Evolutionary conservation across 2,888 invertebrate species (phyloP).

Genomic region (Sesia bembeciformis): DNA sequence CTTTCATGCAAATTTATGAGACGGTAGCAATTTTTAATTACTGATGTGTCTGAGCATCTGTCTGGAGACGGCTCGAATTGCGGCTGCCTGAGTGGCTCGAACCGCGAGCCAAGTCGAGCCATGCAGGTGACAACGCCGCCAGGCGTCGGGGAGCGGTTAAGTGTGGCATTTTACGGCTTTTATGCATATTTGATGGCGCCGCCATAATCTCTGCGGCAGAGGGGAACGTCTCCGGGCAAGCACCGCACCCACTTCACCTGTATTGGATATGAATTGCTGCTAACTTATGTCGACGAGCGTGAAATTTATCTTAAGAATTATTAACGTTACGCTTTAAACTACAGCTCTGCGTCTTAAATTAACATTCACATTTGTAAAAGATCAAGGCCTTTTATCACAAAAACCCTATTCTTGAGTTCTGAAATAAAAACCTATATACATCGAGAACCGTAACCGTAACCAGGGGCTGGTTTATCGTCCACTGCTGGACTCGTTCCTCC

Average conservation of each 20-base stretch:
- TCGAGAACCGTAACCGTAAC: no score
- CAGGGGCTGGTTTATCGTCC: no score
- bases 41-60: constrained; percentile 59
- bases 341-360: no score
- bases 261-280: constrained; percentile 46
- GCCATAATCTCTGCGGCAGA: constrained; percentile 67
- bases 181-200: constrained; percentile 74
- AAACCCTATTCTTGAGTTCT: no score
- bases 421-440: no score
- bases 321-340: not conserved
- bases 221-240: constrained; percentile 13
- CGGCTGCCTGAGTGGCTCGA: constrained; percentile 9
- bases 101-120: constrained; percentile 8
- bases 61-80: constrained; percentile 34
- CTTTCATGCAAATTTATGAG: constrained; percentile 50
- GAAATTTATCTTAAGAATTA: not conserved
- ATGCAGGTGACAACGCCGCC: constrained; percentile 54
- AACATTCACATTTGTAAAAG: no score
- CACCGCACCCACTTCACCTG: constrained; percentile 26
- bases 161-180: constrained; percentile 73
- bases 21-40: constrained; percentile 69
- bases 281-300: constrained; percentile 14
- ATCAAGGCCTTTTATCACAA: no score
- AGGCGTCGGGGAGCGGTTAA: constrained; percentile 62
- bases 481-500: no score